Evolutionary conservation across 2,888 invertebrate genomes (phyloP), one percentile per base, ranked within the genome.

Genomic region (Netelia virgata): DNA sequence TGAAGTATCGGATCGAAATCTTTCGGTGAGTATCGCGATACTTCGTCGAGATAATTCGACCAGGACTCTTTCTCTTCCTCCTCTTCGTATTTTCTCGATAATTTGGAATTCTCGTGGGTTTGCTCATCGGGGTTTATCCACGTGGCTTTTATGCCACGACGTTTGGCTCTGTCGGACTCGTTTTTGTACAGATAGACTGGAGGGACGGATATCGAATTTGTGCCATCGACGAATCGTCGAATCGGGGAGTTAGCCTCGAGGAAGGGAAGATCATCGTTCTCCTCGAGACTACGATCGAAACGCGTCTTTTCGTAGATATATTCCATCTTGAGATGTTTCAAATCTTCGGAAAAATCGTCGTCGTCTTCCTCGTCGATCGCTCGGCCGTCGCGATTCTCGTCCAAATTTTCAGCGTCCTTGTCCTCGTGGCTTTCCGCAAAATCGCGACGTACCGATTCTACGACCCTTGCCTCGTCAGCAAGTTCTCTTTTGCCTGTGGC

Each of bases 351-450:
- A 73, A 90, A 89, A n/a, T 90, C 88, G 3, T 91, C 90, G 76
- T 92, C 92, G 57, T 92, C 92, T 68, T 92, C 90, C 23, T 91
- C 91, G 43, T 92, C 90, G 20, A 90, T 90, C 0, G 87, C 90
- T 9, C 90, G 88, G 3, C 88, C 84, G 36, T 90, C 90, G 43
- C 90, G 87, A 66, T 79, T 83, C 23, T 90, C 89, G 6, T 91
- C 88, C 11, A 86, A 43, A 36, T 80, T 81, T 18, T 86, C 79
- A 8, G 18, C 11, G 14, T 86, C 86, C 3, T 84, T 81, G 5
- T 86, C 80, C 16, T 76, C 81, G 10, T 89, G 73, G 3, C 68
- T 78, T 3, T 80, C 43, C 18, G 76, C 86, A 14, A 43, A 86
- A 70, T 88, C 84, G 36, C 84, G 68, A 9, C 72, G 83, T 9